Evolutionary conservation across 1,140 invertebrate species (phyloP).

Genomic region (Diabrotica virgifera): DNA sequence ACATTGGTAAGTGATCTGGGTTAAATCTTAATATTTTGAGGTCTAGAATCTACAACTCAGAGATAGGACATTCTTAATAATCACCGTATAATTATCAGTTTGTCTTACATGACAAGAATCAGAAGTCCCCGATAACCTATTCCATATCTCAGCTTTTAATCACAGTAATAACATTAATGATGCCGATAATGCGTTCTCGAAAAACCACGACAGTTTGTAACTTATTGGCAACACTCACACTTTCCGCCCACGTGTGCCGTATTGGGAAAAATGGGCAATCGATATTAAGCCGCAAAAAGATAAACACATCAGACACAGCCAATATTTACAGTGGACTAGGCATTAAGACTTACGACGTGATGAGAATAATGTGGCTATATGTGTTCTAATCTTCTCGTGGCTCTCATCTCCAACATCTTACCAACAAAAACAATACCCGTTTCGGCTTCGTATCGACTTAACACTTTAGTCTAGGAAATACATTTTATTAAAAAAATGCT

Average conservation of each 20-base stretch:
- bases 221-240: neutral
- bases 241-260: neutral
- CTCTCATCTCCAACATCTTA: neutral
- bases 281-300: neutral
- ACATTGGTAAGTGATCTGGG: no score
- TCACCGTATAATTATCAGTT: no score
- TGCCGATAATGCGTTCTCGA: no score
- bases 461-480: neutral
- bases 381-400: neutral
- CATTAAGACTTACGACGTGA: neutral
- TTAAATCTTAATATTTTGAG: no score
- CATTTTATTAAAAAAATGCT: neutral
- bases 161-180: no score
- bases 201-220: no score
- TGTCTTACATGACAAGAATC: no score
- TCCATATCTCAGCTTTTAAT: no score
- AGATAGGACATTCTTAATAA: no score
- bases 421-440: neutral
- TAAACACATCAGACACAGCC: conserved; percentile 1
- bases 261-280: neutral
- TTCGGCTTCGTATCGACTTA: neutral
- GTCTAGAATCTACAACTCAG: no score
- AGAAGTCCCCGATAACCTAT: no score
- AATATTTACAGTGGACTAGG: conserved; percentile 2
- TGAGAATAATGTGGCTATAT: neutral